Evolutionary conservation across 2,797 vertebrate genomes (phyloP).

Genomic region (Scolopax bukidnonensis): DNA sequence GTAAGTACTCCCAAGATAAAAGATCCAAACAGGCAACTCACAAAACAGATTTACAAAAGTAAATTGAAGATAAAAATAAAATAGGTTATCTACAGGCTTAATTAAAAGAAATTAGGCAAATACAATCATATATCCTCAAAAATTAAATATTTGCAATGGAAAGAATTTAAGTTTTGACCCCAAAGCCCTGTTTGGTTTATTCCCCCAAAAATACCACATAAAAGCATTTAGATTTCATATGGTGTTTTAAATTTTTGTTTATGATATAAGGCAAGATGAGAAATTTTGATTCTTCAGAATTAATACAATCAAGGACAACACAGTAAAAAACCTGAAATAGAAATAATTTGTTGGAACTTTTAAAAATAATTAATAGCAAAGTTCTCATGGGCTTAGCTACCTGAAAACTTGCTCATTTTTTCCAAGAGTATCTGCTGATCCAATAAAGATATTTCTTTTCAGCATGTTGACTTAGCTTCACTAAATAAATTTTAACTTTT

Average conservation of each 20-base stretch:
- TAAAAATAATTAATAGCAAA: not conserved
- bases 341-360: not conserved
- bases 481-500: not conserved
- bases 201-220: not conserved
- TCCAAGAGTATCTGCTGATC: not conserved
- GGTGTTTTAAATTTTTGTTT: not conserved
- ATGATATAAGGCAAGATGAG: not conserved
- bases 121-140: not conserved
- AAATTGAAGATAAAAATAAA: not conserved
- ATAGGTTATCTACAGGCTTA: not conserved
- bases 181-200: not conserved
- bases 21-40: not conserved
- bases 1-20: not conserved
- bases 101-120: not conserved
- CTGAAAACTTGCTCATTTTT: not conserved
- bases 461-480: not conserved
- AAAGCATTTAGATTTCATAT: not conserved
- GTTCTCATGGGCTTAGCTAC: not conserved
- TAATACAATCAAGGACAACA: not conserved
- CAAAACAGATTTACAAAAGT: not conserved
- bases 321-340: not conserved
- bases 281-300: not conserved
- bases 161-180: not conserved
- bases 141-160: not conserved
- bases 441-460: not conserved